Conservation (phyloP, 2,888 invertebrate species). For the Ernsta delagoae region DNA sequence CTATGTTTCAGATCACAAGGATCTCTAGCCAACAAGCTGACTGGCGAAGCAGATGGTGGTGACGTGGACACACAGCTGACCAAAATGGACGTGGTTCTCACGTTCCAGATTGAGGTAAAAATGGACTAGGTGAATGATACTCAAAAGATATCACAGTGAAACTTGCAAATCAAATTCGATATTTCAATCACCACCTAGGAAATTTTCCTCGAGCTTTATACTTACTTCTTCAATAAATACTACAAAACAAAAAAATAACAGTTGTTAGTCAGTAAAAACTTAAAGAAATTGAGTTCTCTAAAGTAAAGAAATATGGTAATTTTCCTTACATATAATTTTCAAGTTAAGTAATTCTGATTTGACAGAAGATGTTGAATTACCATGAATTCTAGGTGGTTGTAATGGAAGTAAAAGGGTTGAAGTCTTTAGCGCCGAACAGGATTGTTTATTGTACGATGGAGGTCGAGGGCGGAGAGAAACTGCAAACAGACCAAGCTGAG, state of each 20-base stretch:
- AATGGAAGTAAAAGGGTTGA: slow-evolving; percentile 99
- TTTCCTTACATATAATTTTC: not conserved
- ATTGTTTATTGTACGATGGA: slow-evolving; percentile 99
- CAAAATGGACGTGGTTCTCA: slow-evolving; percentile 98
- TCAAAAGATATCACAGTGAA: not conserved
- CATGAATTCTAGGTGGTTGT: slow-evolving; percentile 93
- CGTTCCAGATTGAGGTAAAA: slow-evolving; percentile 97
- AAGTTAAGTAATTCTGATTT: not conserved
- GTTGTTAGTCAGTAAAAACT: too few relatives aligned
- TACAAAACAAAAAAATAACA: too few relatives aligned
- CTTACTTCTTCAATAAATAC: too few relatives aligned
- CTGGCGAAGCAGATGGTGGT: slow-evolving; percentile 97
- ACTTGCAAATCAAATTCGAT: not conserved
- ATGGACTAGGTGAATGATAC: not conserved
- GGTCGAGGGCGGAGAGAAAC: slow-evolving; percentile 99
- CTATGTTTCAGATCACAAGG: slow-evolving; percentile 93
- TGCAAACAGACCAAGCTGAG: slow-evolving; percentile 99
- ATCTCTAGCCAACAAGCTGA: slow-evolving; percentile 94
- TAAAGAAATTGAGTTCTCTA: not conserved
- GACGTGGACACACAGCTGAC: slow-evolving; percentile 98
- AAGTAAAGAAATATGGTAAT: not conserved
- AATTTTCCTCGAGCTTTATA: not conserved
- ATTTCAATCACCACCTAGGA: not conserved
- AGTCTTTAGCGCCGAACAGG: slow-evolving; percentile 97
- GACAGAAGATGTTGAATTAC: slow-evolving; percentile 15